A percentile compares a stretch with the other conserved stretches of the same genome.
Evolutionary conservation across 2,888 invertebrate genomes (phyloP).

Genomic region (Cylindroiulus punctatus): DNA sequence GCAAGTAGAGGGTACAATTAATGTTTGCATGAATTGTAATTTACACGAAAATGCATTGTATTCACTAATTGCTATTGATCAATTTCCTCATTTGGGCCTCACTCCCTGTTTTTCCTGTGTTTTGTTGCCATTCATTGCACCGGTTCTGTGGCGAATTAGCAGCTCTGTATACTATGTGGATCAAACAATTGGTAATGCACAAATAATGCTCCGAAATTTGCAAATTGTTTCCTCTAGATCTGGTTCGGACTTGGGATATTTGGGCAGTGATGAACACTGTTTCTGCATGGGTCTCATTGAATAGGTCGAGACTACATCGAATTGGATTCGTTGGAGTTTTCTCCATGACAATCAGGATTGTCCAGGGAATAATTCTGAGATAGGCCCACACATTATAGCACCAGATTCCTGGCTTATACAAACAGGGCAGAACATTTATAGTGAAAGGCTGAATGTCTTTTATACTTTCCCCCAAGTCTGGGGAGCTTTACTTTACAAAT

Average conservation of each 20-base stretch:
- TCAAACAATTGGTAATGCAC: neutral
- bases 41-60: neutral
- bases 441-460: neutral
- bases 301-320: neutral
- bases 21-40: neutral
- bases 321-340: neutral
- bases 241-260: neutral
- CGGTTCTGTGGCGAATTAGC: constrained; percentile 19
- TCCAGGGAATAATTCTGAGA: neutral
- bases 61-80: neutral
- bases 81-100: neutral
- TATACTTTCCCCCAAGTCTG: neutral
- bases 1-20: constrained; percentile 10
- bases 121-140: constrained; percentile 26
- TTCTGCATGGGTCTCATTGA: neutral
- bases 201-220: neutral
- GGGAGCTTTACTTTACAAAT: neutral
- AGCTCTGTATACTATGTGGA: neutral
- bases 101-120: constrained; percentile 5
- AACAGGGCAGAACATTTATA: neutral
- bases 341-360: neutral
- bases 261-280: neutral
- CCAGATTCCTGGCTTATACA: neutral
- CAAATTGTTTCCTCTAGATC: constrained; percentile 20
- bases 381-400: no score